phyloP scores from a whole-genome alignment of 2,113 vertebrate species.

The Conger conger region DNA sequence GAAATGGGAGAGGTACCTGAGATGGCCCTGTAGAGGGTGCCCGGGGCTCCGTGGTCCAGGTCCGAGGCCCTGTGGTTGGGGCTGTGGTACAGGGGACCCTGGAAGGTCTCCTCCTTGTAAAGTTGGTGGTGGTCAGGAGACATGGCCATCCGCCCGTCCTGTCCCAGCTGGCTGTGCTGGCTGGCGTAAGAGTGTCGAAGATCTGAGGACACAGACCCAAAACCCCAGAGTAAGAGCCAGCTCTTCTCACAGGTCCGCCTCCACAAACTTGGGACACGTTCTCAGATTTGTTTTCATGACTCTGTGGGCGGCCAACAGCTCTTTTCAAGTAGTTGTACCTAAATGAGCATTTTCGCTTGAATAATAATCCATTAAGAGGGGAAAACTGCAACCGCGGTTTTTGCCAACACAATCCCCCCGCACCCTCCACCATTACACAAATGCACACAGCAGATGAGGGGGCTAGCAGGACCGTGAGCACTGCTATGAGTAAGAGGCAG shows the following conservation, averaged over 20 bases:
- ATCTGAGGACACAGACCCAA: constrained; percentile 64
- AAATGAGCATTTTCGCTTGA: too few relatives aligned
- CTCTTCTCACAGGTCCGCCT: too few relatives aligned
- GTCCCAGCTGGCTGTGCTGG: constrained; percentile 89
- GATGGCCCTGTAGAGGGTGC: constrained; percentile 77
- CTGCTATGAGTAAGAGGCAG: background rate
- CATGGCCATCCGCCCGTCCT: constrained; percentile 81
- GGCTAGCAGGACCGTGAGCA: background rate
- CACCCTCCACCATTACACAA: background rate
- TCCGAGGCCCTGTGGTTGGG: constrained; percentile 76
- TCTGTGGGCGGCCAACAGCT: constrained; percentile 1
- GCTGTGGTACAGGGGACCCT: constrained; percentile 87
- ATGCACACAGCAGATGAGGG: too few relatives aligned
- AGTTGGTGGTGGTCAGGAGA: constrained; percentile 88
- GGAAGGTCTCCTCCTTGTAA: constrained; percentile 89
- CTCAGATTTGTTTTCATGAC: constrained; percentile 21
- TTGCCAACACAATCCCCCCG: background rate
- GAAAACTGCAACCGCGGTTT: too few relatives aligned
- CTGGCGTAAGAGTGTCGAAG: constrained; percentile 88
- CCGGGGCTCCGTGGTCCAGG: constrained; percentile 78
- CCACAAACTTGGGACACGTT: background rate
- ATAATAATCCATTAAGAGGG: too few relatives aligned
- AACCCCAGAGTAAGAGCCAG: background rate
- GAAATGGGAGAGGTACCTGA: constrained; percentile 72
- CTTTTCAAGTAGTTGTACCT: too few relatives aligned